phyloP scores from a whole-genome alignment of 2,888 invertebrate species.

The Timema cristinae region DNA sequence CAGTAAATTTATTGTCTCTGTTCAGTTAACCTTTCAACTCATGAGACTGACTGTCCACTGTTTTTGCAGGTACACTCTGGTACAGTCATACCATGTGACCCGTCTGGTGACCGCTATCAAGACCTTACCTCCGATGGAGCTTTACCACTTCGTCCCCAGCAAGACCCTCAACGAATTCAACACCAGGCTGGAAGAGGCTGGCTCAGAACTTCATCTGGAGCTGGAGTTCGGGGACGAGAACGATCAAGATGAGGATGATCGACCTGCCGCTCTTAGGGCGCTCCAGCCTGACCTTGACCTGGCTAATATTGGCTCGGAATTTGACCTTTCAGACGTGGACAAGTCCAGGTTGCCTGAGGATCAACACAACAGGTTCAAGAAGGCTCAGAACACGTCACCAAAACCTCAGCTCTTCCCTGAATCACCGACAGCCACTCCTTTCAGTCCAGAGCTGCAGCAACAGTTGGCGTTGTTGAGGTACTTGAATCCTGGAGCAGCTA shows the following conservation, averaged over 20 bases:
- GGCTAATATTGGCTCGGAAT: conserved; percentile 67
- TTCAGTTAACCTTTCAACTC: too few relatives aligned
- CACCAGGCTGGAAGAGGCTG: conserved; percentile 81
- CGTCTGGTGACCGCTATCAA: conserved; percentile 86
- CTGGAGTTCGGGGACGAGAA: conserved; percentile 80
- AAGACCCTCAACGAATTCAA: conserved; percentile 86
- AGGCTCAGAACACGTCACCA: conserved; percentile 34
- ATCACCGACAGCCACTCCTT: conserved; percentile 24
- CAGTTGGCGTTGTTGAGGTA: conserved; percentile 69
- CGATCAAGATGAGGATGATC: conserved; percentile 53
- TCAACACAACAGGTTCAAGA: conserved; percentile 48
- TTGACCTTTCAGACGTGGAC: conserved; percentile 65
- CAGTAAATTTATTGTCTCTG: too few relatives aligned
- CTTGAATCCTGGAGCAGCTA: conserved; percentile 63
- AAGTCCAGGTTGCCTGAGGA: conserved; percentile 54
- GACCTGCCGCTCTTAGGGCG: conserved; percentile 45
- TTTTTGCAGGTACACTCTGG: conserved; percentile 59
- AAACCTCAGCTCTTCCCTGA: conserved; percentile 15
- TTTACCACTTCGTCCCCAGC: conserved; percentile 80
- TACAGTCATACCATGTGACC: conserved; percentile 85
- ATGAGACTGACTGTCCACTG: too few relatives aligned
- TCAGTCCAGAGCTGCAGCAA: conserved; percentile 66
- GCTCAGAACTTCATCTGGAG: conserved; percentile 80
- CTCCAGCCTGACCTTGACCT: conserved; percentile 66
- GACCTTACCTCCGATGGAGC: conserved; percentile 82